A percentile compares a stretch with the other conserved stretches of the same genome.
Evolutionary conservation across 2,797 vertebrate species (phyloP).

Genomic region (Paguma larvata): DNA sequence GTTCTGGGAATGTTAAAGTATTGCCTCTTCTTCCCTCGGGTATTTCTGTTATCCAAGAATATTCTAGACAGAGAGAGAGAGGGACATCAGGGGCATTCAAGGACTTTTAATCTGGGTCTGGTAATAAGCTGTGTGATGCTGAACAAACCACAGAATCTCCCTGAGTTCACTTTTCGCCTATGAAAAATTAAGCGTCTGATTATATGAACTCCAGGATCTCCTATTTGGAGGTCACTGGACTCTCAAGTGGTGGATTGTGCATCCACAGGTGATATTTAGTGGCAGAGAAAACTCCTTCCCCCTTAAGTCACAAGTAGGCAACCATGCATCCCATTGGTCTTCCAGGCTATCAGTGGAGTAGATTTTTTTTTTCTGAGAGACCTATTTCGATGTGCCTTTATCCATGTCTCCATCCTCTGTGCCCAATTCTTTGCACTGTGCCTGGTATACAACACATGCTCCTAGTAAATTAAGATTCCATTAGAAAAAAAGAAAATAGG

Average conservation of each 20-base stretch:
- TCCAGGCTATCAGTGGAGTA: not conserved
- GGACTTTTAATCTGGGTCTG: not conserved
- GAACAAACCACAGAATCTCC: not conserved
- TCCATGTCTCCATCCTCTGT: not conserved
- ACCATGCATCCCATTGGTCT: not conserved
- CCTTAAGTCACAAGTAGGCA: not conserved
- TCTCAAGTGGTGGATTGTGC: not conserved
- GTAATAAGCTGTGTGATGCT: not conserved
- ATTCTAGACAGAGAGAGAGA: not conserved
- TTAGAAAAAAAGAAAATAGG: slow-evolving; percentile 24
- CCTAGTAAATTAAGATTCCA: not conserved
- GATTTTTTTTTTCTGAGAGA: not conserved
- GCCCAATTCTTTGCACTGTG: not conserved
- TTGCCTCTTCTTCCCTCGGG: not conserved
- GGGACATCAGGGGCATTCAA: not conserved
- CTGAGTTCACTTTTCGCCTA: not conserved
- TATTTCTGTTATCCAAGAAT: slow-evolving; percentile 29
- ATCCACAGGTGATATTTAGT: not conserved
- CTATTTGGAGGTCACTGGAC: not conserved
- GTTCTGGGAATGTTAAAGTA: not conserved
- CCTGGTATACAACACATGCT: not conserved
- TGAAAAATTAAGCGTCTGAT: not conserved
- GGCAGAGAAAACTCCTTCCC: not conserved
- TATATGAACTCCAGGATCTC: not conserved
- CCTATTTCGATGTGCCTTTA: not conserved